Percentiles rank a stretch among this genome's conserved stretches.
Conservation (phyloP, 1,140 invertebrate species). For the Caenorhabditis tropicalis region DNA sequence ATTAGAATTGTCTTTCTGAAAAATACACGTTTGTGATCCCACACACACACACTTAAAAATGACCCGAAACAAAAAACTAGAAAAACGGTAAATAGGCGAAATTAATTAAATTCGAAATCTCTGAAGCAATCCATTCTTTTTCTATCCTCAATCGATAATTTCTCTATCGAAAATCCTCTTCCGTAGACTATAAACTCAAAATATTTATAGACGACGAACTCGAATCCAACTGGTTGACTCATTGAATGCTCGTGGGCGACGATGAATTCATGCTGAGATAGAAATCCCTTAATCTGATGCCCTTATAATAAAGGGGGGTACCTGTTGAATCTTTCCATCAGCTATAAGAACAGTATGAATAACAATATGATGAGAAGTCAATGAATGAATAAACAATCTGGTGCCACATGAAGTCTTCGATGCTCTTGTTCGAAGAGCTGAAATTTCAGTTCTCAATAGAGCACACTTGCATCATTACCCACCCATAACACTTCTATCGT, state of each 20-base stretch:
- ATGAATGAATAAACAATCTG: slow-evolving; percentile 47
- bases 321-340: neutral
- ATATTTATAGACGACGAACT: slow-evolving; percentile 37
- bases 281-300: too few relatives aligned
- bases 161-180: slow-evolving; percentile 23
- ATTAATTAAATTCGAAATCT: slow-evolving; percentile 44
- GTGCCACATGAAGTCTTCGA: neutral
- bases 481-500: neutral
- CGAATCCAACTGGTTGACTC: slow-evolving; percentile 2
- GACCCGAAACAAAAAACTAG: neutral
- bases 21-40: slow-evolving; percentile 44
- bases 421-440: slow-evolving; percentile 16
- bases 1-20: slow-evolving; percentile 1
- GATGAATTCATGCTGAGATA: slow-evolving; percentile 15
- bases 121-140: slow-evolving; percentile 35
- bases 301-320: too few relatives aligned
- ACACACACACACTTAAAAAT: neutral
- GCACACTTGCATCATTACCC: neutral
- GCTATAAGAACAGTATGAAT: slow-evolving; percentile 11
- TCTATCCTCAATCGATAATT: slow-evolving; percentile 33
- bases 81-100: slow-evolving; percentile 19
- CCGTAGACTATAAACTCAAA: slow-evolving; percentile 49
- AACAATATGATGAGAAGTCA: neutral
- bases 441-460: neutral
- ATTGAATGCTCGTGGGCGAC: slow-evolving; percentile 28